These are phyloP conservation scores for Pogona vitticeps DNA, from an alignment of 2,113 vertebrate genomes.

Conservation along the genomic window DNA sequence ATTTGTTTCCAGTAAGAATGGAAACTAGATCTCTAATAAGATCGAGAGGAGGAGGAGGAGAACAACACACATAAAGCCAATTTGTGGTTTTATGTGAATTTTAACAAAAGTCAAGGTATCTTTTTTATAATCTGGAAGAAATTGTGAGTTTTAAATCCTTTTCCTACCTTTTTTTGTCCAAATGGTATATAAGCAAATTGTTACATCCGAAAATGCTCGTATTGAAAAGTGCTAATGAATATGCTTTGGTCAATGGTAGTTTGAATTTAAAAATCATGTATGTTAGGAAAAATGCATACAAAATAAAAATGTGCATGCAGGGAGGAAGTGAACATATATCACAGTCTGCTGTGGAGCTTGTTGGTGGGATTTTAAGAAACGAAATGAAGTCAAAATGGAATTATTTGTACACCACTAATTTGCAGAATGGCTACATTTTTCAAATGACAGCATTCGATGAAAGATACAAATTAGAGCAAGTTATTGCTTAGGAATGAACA, in stretches of 20 bases:
- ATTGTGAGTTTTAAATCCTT: too few species aligned
- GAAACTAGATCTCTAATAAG: too few species aligned
- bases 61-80: too few species aligned
- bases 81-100: too few species aligned
- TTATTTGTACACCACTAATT: neutral
- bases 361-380: neutral
- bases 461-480: slow-evolving; percentile 46
- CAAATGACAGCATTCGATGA: neutral
- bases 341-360: neutral
- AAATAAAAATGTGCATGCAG: neutral
- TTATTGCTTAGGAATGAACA: slow-evolving; percentile 48
- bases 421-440: neutral
- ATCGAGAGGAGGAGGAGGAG: too few species aligned
- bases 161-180: too few species aligned
- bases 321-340: neutral
- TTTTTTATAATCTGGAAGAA: too few species aligned
- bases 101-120: too few species aligned
- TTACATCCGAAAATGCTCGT: too few species aligned
- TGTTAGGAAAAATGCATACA: neutral
- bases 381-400: neutral
- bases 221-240: too few species aligned
- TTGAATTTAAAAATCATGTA: neutral
- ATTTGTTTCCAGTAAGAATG: neutral
- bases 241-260: too few species aligned
- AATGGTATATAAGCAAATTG: too few species aligned